phyloP scores from a whole-genome alignment of 2,113 vertebrate species.

The Leucosticte australis region DNA sequence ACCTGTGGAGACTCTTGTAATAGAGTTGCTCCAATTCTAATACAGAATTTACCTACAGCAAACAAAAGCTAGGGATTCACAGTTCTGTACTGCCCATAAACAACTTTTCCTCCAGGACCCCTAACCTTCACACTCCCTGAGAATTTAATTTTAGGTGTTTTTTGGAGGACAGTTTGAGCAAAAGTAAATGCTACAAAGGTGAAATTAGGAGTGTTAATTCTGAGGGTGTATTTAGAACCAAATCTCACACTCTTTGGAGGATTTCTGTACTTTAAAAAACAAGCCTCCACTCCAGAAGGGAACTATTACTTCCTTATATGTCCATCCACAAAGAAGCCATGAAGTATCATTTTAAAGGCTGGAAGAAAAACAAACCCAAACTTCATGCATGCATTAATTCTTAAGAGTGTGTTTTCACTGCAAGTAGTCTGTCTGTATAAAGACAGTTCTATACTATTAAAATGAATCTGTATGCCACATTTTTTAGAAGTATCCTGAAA shows the following conservation, averaged over 20 bases:
- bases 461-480: background rate
- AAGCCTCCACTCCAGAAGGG: background rate
- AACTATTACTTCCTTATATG: background rate
- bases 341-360: background rate
- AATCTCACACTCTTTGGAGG: background rate
- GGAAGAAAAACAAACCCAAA: rapidly evolving
- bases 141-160: background rate
- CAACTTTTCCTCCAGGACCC: background rate
- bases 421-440: background rate
- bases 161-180: background rate
- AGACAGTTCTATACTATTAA: background rate
- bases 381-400: background rate
- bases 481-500: background rate
- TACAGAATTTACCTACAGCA: background rate
- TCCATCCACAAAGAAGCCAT: background rate
- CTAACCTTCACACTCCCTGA: background rate
- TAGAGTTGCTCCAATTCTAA: background rate
- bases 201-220: background rate
- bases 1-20: background rate
- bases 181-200: background rate
- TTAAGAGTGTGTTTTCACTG: background rate
- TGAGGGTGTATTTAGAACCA: background rate
- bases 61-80: background rate
- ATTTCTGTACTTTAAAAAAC: background rate
- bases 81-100: background rate